phyloP scores from a whole-genome alignment of 1,140 invertebrate species.

The Whitmania pigra region DNA sequence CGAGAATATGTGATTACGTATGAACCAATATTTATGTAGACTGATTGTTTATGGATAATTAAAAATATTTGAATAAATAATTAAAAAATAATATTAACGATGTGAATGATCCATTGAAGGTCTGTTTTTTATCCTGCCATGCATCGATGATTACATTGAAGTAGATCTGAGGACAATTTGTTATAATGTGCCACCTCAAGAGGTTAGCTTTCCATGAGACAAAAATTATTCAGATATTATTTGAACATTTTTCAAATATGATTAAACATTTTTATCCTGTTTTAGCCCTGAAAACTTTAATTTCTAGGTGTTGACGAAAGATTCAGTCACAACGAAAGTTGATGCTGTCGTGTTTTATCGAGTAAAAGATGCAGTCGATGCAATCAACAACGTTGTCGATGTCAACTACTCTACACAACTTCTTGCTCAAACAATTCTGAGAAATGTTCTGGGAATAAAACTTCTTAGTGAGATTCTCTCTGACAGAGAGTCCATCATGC shows the following conservation, averaged over 20 bases:
- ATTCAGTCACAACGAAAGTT: slow-evolving; percentile 80
- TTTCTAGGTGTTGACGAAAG: slow-evolving; percentile 68
- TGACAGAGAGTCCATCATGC: slow-evolving; percentile 62
- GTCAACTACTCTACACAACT: slow-evolving; percentile 54
- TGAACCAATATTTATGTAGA: too few relatives aligned
- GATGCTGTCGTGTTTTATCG: slow-evolving; percentile 57
- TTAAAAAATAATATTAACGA: too few relatives aligned
- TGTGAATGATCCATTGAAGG: slow-evolving; percentile 32
- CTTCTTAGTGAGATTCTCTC: slow-evolving; percentile 77
- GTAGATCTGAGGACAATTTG: slow-evolving; percentile 18
- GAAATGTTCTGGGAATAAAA: slow-evolving; percentile 80
- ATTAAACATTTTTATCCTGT: too few relatives aligned
- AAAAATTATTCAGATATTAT: too few relatives aligned
- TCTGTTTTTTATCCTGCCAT: slow-evolving; percentile 52
- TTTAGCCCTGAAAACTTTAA: too few relatives aligned
- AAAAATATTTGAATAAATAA: too few relatives aligned
- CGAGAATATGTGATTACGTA: too few relatives aligned
- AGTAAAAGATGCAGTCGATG: neutral
- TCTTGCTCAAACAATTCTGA: slow-evolving; percentile 47
- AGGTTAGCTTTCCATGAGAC: neutral
- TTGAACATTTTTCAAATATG: too few relatives aligned
- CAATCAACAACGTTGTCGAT: slow-evolving; percentile 77
- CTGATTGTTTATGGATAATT: too few relatives aligned
- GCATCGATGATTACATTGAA: slow-evolving; percentile 46
- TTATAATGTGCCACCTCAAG: slow-evolving; percentile 19